Evolutionary conservation across 2,888 invertebrate species (phyloP).

Genomic region (Didymodactylos carnosus): DNA sequence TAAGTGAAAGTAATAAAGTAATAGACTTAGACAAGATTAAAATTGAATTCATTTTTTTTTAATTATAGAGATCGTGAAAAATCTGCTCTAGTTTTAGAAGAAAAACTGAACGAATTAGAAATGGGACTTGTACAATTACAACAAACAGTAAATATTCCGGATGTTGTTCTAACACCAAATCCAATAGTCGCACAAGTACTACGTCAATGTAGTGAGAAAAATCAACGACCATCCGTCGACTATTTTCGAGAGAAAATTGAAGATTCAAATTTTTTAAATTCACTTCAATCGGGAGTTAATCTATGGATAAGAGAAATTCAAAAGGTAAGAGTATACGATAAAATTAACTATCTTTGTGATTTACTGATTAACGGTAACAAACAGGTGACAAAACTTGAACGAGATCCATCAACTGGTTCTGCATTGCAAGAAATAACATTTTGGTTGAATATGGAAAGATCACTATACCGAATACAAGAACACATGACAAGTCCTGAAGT

Average conservation of each 20-base stretch:
- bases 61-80: conserved; percentile 73
- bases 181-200: conserved; percentile 62
- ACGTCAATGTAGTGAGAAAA: conserved; percentile 74
- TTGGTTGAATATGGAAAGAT: conserved; percentile 92
- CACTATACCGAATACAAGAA: conserved; percentile 82
- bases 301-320: conserved; percentile 99
- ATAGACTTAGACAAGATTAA: no score
- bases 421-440: conserved; percentile 93
- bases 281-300: conserved; percentile 86
- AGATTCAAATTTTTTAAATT: conserved; percentile 86
- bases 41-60: not conserved
- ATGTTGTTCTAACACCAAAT: conserved; percentile 79
- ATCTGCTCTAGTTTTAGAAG: conserved; percentile 95
- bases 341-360: not conserved
- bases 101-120: conserved; percentile 90
- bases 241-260: conserved; percentile 87
- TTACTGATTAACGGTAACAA: not conserved
- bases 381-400: conserved; percentile 73
- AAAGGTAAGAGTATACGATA: conserved; percentile 50
- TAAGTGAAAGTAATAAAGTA: no score
- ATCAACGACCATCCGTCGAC: conserved; percentile 72
- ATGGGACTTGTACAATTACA: conserved; percentile 93
- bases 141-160: conserved; percentile 98
- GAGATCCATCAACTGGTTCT: conserved; percentile 92
- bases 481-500: conserved; percentile 88